phyloP scores from a whole-genome alignment of 2,888 invertebrate species.

The Clanis bilineata region DNA sequence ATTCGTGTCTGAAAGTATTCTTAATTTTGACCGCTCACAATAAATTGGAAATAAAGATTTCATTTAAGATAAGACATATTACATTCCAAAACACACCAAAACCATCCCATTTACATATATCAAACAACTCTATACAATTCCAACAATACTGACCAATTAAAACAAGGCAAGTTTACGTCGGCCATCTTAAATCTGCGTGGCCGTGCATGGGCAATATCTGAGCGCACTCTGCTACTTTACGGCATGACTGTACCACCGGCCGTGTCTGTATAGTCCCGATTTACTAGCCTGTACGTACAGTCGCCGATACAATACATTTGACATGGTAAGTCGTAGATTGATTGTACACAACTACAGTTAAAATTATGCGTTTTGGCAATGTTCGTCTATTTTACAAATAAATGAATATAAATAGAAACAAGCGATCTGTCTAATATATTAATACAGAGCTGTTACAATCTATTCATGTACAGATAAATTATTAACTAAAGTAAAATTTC shows the following conservation, averaged over 20 bases:
- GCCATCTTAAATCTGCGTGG: constrained; percentile 78
- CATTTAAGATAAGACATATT: too few species aligned
- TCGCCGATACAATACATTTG: constrained; percentile 32
- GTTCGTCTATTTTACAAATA: too few species aligned
- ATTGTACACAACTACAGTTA: too few species aligned
- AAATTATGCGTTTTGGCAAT: too few species aligned
- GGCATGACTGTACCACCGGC: constrained; percentile 32
- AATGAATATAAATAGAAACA: too few species aligned
- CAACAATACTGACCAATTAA: constrained; percentile 66
- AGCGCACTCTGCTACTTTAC: constrained; percentile 37
- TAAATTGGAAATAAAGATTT: too few species aligned
- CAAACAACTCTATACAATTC: constrained; percentile 45
- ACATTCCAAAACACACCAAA: not conserved
- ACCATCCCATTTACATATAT: not conserved
- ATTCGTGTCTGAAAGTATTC: too few species aligned
- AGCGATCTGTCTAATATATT: too few species aligned
- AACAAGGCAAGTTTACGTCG: constrained; percentile 76
- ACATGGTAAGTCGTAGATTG: not conserved
- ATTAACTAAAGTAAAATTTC: too few species aligned
- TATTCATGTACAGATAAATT: too few species aligned
- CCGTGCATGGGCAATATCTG: constrained; percentile 78
- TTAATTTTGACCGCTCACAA: too few species aligned
- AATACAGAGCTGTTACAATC: too few species aligned
- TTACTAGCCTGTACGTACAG: constrained; percentile 32
- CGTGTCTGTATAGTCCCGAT: constrained; percentile 35